Evolutionary conservation across 2,888 invertebrate species (phyloP).

Genomic region (Cheilosia scutellata): DNA sequence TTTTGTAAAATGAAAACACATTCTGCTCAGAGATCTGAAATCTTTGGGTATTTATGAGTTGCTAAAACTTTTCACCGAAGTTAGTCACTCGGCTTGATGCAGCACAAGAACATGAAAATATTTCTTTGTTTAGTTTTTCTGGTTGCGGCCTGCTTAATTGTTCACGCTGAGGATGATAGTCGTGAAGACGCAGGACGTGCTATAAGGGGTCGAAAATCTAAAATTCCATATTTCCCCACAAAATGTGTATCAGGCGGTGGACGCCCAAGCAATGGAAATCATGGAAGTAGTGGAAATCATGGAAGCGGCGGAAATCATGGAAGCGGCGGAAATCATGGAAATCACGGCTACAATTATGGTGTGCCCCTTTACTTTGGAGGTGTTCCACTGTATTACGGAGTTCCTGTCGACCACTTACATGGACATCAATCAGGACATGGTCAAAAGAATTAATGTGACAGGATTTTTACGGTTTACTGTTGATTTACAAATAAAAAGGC

Average conservation of each 20-base stretch:
- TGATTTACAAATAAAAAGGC: too few relatives aligned
- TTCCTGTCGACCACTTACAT: too few relatives aligned
- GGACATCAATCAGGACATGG: too few relatives aligned
- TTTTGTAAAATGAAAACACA: too few relatives aligned
- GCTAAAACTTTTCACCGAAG: neutral
- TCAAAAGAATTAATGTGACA: too few relatives aligned
- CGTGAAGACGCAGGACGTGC: neutral
- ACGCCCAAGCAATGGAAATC: neutral
- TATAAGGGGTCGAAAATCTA: neutral
- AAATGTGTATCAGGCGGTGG: neutral
- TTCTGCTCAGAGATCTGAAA: too few relatives aligned
- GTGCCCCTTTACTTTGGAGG: neutral
- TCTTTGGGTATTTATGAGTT: neutral
- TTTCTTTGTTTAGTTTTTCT: neutral
- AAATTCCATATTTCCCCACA: constrained; percentile 13
- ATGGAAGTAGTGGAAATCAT: neutral
- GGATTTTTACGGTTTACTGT: too few relatives aligned
- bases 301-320: too few relatives aligned
- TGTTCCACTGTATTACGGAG: neutral
- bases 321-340: too few relatives aligned
- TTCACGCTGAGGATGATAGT: neutral
- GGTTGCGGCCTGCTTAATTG: neutral
- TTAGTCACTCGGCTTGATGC: neutral
- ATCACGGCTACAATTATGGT: neutral
- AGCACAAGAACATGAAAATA: neutral